These are phyloP conservation scores for Ovis aries DNA, from an alignment of 2,113 vertebrate genomes.

Conservation along the genomic window ARS-UI_Ramb_v3.0 NC_056079.1:39339501-39340000, in stretches of 20 bases:
- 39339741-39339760: not conserved
- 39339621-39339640: not conserved
- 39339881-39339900: not conserved
- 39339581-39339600: not conserved
- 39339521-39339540: not conserved
- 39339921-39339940: not conserved
- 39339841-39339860: not conserved
- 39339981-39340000: not conserved
- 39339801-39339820: not conserved
- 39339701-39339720: not conserved
- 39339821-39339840: not conserved
- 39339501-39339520: not conserved
- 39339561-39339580: not conserved
- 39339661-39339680: not conserved
- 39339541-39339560: not conserved
- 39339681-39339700: not conserved
- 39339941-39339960: not conserved
- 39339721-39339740: not conserved
- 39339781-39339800: not conserved
- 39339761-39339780: not conserved
- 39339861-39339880: not conserved
- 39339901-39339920: not conserved
- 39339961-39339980: not conserved
- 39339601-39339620: fast-evolving
- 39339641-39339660: not conserved